Evolutionary conservation across 2,797 vertebrate genomes (phyloP), one percentile per base, ranked within the genome.

Genomic region (Rhyacichthys aspro): DNA sequence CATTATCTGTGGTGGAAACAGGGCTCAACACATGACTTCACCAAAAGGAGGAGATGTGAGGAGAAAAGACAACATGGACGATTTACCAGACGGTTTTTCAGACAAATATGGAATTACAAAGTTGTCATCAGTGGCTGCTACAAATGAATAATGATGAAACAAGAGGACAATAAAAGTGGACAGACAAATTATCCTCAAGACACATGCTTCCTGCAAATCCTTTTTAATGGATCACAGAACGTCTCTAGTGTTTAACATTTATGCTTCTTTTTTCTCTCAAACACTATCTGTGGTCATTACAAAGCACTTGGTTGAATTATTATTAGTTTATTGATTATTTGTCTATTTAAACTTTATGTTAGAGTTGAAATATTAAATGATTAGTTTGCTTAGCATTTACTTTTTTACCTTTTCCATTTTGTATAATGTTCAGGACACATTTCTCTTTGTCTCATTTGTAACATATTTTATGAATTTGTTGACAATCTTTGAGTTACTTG

Each of bases 401-500:
- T 14, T 44, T 11, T n/a, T 59, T 42, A 11, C 8, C 17, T 14
- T 16, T 11, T 28, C 9, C 34, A 12, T 32, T 32, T n/a, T 11
- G 36, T 16, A 41, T 2, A 42, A 37, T 28, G 39, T 43, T 18
- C 55, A 55, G 37, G 15, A 33, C 1, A 0, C 49, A 34, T 43
- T 46, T 60, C 16, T 52, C 60, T 54, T 5, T 16, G 39, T 57
- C 3, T 67, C 37, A 54, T 62, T 53, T 62, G 41, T 53, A 53
- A 59, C 7, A 38, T 11, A 7, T 38, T 12, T 18, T 44, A 55
- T 76, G 52, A 57, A 33, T 62, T 19, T 42, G 23, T 41, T 16
- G 69, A 84, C 85, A 87, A 81, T 86, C 74, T 55, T 17, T 43
- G n/a, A n/a, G 14, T 72, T 46, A 64, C 63, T 66, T 81, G 55